phyloP scores from a whole-genome alignment of 1,140 invertebrate species.

The Achatina immaculata region DNA sequence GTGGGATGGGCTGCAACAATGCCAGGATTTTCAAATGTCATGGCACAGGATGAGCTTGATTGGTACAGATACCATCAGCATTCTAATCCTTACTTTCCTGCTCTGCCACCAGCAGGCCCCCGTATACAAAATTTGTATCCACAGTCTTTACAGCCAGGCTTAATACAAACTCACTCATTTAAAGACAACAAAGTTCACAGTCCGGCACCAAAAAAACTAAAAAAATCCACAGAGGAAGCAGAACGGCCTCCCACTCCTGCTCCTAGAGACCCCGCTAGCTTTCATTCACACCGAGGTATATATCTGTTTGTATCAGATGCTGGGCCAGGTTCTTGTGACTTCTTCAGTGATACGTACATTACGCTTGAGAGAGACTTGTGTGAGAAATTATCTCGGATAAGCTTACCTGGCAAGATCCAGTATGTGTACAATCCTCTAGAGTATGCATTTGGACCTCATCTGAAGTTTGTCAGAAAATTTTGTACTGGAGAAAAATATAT shows the following conservation, averaged over 20 bases:
- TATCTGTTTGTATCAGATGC: conserved; percentile 39
- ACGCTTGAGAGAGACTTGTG: conserved; percentile 52
- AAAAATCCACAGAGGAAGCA: conserved; percentile 29
- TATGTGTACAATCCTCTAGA: conserved; percentile 87
- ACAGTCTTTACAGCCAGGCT: conserved; percentile 12
- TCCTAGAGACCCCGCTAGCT: conserved; percentile 23
- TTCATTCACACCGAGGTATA: conserved; percentile 43
- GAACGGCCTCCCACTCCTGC: conserved; percentile 27
- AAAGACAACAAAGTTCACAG: conserved; percentile 19
- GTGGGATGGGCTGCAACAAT: conserved; percentile 24
- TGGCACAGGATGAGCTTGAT: conserved; percentile 28
- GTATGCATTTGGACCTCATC: conserved; percentile 84
- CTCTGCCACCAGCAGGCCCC: conserved; percentile 20
- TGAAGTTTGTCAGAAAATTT: conserved; percentile 78
- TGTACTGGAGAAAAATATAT: conserved; percentile 79
- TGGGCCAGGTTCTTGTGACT: conserved; percentile 14
- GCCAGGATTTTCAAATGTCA: conserved; percentile 25
- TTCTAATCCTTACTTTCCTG: conserved; percentile 28
- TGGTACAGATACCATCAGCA: conserved; percentile 25
- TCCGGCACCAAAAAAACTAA: conserved; percentile 28
- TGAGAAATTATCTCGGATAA: conserved; percentile 49
- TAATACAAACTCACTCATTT: conserved; percentile 20
- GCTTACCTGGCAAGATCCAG: conserved; percentile 71
- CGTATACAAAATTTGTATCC: conserved; percentile 4
- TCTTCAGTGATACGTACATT: conserved; percentile 45